These are phyloP conservation scores for Candidula unifasciata DNA, from an alignment of 2,888 invertebrate species.

Conservation along the genomic window DNA sequence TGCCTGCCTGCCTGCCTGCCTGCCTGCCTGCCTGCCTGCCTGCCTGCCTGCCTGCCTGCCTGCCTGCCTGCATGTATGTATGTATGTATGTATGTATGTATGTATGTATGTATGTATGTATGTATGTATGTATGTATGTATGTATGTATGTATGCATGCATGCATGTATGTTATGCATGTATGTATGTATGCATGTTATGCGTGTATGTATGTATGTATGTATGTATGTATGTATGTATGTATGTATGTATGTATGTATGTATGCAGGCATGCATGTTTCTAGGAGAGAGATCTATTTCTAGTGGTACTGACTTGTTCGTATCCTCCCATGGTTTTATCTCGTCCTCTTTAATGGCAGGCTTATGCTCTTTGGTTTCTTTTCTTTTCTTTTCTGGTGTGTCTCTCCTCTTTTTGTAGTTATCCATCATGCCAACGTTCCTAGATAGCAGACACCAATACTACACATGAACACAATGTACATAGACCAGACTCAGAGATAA, in stretches of 20 bases:
- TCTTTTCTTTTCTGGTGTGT: background rate
- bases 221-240: too few species aligned
- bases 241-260: too few species aligned
- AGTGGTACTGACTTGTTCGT: background rate
- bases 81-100: background rate
- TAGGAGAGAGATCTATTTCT: background rate
- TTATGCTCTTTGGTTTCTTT: background rate
- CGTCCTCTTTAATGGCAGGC: background rate
- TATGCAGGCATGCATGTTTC: too few species aligned
- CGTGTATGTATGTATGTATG: too few species aligned
- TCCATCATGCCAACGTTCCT: slow-evolving; percentile 28
- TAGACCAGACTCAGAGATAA: too few species aligned
- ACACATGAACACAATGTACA: background rate
- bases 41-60: too few species aligned
- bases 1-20: background rate
- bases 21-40: too few species aligned
- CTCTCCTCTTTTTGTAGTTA: slow-evolving; percentile 16
- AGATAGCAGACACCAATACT: background rate
- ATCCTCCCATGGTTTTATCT: background rate
- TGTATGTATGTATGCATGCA: too few species aligned
- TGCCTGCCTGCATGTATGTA: background rate
- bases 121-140: too few species aligned
- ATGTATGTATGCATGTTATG: too few species aligned
- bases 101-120: too few species aligned
- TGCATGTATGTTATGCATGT: too few species aligned